Evolutionary conservation across 2,888 invertebrate species (phyloP).

Genomic region (Drosophila differens): DNA sequence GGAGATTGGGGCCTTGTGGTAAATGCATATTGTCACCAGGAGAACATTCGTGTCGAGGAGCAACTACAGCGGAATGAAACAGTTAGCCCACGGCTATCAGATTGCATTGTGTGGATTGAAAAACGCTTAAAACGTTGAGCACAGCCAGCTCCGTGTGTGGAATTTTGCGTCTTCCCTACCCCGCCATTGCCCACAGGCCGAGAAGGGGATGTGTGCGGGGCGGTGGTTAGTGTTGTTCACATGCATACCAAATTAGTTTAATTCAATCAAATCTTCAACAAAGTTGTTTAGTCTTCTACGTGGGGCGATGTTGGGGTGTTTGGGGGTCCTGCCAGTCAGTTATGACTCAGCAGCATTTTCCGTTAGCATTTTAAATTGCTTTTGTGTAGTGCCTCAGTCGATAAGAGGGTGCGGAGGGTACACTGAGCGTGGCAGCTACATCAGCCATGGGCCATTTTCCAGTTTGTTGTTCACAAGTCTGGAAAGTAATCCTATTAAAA

Average conservation of each 20-base stretch:
- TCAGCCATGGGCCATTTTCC: slow-evolving; percentile 41
- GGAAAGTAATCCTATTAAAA: slow-evolving; percentile 73
- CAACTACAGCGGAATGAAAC: slow-evolving; percentile 4
- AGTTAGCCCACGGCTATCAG: slow-evolving; percentile 47
- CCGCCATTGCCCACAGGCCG: neutral
- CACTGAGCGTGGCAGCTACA: slow-evolving; percentile 1
- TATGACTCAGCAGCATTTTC: slow-evolving; percentile 68
- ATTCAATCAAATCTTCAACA: slow-evolving; percentile 63
- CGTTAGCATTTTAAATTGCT: slow-evolving; percentile 47
- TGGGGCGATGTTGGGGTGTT: neutral
- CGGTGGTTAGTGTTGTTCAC: slow-evolving; percentile 4
- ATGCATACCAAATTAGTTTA: slow-evolving; percentile 71
- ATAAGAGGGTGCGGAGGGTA: neutral
- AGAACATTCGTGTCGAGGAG: slow-evolving; percentile 44
- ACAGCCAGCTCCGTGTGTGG: slow-evolving; percentile 58
- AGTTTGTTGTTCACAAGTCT: slow-evolving; percentile 50
- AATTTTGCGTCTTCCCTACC: slow-evolving; percentile 36
- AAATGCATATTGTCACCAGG: slow-evolving; percentile 56
- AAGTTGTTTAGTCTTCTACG: slow-evolving; percentile 35
- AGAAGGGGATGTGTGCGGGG: neutral
- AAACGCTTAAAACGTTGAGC: slow-evolving; percentile 60
- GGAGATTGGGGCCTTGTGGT: neutral
- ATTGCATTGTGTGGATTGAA: slow-evolving; percentile 67
- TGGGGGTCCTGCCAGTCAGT: slow-evolving; percentile 21
- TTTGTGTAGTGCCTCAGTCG: slow-evolving; percentile 40